Conservation (phyloP, 1,140 invertebrate genomes). For the Hylaeus volcanicus region DNA sequence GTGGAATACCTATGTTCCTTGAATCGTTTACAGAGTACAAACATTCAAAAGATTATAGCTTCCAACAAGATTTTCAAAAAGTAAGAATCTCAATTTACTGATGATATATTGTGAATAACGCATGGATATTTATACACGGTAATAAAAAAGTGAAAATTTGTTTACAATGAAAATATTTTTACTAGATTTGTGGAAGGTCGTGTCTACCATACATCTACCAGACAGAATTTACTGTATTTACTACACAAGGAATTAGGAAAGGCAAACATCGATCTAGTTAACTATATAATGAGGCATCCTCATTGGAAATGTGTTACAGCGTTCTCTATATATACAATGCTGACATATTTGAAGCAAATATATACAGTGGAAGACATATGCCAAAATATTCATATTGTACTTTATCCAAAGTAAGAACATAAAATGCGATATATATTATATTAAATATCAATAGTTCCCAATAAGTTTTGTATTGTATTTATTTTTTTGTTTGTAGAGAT, state of each 20-base stretch:
- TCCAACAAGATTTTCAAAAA: background rate
- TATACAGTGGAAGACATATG: conserved; percentile 80
- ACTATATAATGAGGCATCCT: conserved; percentile 79
- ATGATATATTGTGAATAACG: background rate
- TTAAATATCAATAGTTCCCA: background rate
- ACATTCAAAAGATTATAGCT: conserved; percentile 65
- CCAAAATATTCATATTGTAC: conserved; percentile 76
- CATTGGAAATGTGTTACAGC: conserved; percentile 81
- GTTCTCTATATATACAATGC: conserved; percentile 78
- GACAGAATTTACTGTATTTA: conserved; percentile 72
- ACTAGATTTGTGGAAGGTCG: too few species aligned
- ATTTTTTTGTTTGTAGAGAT: conserved; percentile 62
- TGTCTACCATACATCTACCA: conserved; percentile 60
- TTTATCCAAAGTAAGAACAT: conserved; percentile 64
- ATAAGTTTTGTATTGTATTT: background rate
- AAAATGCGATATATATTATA: background rate
- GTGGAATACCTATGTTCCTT: conserved; percentile 75
- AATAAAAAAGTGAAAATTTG: background rate
- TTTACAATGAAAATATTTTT: conserved; percentile 27
- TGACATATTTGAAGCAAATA: conserved; percentile 76
- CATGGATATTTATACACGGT: too few species aligned
- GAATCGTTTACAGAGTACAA: conserved; percentile 77
- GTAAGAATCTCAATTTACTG: background rate
- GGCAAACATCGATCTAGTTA: conserved; percentile 63
- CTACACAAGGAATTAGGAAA: conserved; percentile 67